Conservation (phyloP, 1,140 invertebrate genomes). For the Bombus consobrinus region DNA sequence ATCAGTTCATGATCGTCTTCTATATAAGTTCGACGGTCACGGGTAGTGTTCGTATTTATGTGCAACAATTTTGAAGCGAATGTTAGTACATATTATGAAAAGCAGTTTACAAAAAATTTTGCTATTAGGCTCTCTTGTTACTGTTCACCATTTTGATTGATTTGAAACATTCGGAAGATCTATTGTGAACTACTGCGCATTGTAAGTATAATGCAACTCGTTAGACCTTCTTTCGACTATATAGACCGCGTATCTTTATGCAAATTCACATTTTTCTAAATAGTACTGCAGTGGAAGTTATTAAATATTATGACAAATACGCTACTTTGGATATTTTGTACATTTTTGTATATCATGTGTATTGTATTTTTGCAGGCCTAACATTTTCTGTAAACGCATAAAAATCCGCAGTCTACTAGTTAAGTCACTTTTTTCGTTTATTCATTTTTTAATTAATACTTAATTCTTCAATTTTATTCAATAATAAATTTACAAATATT, state of each 20-base stretch:
- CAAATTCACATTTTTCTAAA: no score
- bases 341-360: no score
- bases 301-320: no score
- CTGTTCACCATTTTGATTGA: background rate
- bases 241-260: no score
- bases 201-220: background rate
- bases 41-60: background rate
- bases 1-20: constrained; percentile 4
- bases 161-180: background rate
- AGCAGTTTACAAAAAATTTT: background rate
- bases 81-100: background rate
- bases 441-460: background rate
- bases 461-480: background rate
- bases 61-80: background rate
- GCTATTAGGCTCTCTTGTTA: background rate
- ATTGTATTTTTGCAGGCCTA: no score
- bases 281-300: no score
- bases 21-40: constrained; percentile 13
- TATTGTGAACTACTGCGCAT: background rate
- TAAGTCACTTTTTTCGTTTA: background rate
- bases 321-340: no score
- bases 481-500: background rate
- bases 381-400: no score
- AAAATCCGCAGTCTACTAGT: no score
- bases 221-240: background rate